A percentile compares a stretch with the other conserved stretches of the same genome.
phyloP scores from a whole-genome alignment of 2,888 invertebrate genomes.

The Yponomeuta malinellus region DNA sequence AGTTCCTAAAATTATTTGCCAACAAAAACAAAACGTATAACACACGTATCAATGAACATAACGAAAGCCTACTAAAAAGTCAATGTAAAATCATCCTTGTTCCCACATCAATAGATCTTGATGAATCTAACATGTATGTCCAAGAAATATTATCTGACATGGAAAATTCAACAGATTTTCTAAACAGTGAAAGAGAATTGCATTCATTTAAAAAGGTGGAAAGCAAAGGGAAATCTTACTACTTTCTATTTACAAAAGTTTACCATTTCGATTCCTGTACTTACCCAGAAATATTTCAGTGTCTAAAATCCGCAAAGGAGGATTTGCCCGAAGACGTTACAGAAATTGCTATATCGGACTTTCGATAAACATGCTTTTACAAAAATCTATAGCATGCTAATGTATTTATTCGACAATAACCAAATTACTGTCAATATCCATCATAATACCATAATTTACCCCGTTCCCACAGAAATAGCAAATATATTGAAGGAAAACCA shows the following conservation, averaged over 20 bases:
- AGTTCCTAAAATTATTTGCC: too few relatives aligned
- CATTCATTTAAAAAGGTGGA: too few relatives aligned
- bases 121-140: too few relatives aligned
- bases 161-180: too few relatives aligned
- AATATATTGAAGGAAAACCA: constrained; percentile 12
- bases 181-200: constrained; percentile 7
- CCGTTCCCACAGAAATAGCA: constrained; percentile 1
- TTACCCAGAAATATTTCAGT: constrained; percentile 18
- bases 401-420: background rate
- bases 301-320: constrained; percentile 17
- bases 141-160: too few relatives aligned
- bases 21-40: too few relatives aligned
- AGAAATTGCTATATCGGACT: constrained; percentile 16
- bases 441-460: constrained; percentile 8
- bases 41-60: too few relatives aligned
- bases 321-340: constrained; percentile 11
- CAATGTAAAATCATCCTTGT: too few relatives aligned
- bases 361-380: constrained; percentile 6
- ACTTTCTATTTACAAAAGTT: constrained; percentile 20
- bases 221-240: too few relatives aligned
- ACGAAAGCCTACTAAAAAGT: too few relatives aligned
- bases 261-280: constrained; percentile 21
- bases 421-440: constrained; percentile 3
- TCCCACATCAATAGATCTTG: too few relatives aligned
- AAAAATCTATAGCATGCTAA: constrained; percentile 16